Conservation (phyloP, 2,113 vertebrate species). For the Xenopus tropicalis region DNA sequence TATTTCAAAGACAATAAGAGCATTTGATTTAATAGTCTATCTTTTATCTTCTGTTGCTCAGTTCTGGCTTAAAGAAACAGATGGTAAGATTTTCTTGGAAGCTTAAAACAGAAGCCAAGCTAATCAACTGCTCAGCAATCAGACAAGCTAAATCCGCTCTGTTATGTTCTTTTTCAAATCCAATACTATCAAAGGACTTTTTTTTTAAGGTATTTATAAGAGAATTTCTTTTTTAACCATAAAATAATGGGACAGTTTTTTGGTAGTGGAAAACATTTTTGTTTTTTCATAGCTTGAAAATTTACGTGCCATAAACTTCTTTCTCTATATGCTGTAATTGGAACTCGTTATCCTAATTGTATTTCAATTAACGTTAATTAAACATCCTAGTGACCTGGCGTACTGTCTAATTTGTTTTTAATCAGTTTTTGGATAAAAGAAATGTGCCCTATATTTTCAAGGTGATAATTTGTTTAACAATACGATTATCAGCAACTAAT, state of each 20-base stretch:
- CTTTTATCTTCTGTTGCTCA: conserved; percentile 66
- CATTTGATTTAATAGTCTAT: conserved; percentile 61
- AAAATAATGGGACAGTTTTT: conserved; percentile 59
- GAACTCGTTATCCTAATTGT: conserved; percentile 83
- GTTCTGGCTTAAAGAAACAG: conserved; percentile 68
- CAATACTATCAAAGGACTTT: conserved; percentile 53
- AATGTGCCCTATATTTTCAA: conserved; percentile 78
- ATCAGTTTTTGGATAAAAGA: conserved; percentile 76
- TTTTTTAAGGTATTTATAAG: conserved; percentile 53
- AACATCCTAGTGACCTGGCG: conserved; percentile 82
- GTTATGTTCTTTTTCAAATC: conserved; percentile 46
- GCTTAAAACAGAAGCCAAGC: conserved; percentile 72
- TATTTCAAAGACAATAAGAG: conserved; percentile 64
- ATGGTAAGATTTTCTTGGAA: conserved; percentile 74
- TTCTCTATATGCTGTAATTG: conserved; percentile 79
- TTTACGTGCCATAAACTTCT: conserved; percentile 73
- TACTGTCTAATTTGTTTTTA: conserved; percentile 85
- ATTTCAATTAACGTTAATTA: conserved; percentile 88
- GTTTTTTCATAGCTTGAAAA: conserved; percentile 72
- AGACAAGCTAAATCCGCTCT: conserved; percentile 64
- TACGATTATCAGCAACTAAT: conserved; percentile 67
- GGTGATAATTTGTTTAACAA: conserved; percentile 76
- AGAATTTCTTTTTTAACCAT: conserved; percentile 53
- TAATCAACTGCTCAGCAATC: conserved; percentile 70
- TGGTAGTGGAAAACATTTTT: conserved; percentile 73